Evolutionary conservation across 1,140 invertebrate genomes (phyloP).

Genomic region (Cataglyphis hispanica): DNA sequence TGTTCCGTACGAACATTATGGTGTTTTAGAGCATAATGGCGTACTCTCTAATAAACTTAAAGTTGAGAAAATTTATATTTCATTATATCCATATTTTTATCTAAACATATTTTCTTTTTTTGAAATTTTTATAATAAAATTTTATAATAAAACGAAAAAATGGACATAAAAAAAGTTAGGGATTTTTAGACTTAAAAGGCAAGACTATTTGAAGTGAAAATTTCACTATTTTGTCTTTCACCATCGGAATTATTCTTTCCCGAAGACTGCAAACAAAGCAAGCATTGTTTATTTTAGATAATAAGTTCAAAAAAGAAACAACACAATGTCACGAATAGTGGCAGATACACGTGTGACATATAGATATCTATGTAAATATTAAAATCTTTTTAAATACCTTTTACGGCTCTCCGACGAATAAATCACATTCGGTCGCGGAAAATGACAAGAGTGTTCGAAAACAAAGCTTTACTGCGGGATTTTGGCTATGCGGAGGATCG

Average conservation of each 20-base stretch:
- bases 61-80: neutral
- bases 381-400: neutral
- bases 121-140: neutral
- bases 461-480: constrained; percentile 23
- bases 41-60: neutral
- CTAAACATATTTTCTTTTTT: neutral
- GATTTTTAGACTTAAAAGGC: neutral
- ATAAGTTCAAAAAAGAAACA: neutral
- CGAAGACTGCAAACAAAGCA: neutral
- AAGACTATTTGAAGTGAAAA: neutral
- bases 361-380: constrained; percentile 10
- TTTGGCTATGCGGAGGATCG: constrained; percentile 32
- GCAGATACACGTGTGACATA: neutral
- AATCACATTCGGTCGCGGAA: constrained; percentile 11
- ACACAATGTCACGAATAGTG: neutral
- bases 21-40: neutral
- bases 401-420: neutral
- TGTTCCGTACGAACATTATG: neutral
- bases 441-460: neutral
- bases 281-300: neutral
- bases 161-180: neutral
- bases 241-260: neutral
- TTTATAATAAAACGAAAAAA: neutral
- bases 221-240: neutral
- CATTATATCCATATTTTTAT: neutral